Base-by-base conservation (phyloP, 2,797 vertebrate species). In the Artibeus lituratus region DNA sequence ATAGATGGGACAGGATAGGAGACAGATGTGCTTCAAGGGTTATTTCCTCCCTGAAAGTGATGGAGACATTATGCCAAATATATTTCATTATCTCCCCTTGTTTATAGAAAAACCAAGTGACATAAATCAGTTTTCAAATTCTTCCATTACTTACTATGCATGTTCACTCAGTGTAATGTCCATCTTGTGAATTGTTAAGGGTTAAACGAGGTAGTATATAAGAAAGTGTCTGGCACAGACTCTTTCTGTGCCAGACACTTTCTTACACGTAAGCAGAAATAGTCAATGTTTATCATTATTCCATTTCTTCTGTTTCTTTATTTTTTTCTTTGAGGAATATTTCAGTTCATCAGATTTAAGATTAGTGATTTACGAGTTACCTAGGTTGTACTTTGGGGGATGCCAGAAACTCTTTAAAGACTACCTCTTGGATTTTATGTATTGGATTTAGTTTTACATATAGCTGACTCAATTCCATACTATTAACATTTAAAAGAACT, bases 51-150 rank as follows among this genome's bases (percentile, higher is more conserved):
- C 4, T 93, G n/a, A 81, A 91, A 78, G 55, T 73, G 37, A 87
- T 29, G 32, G 5, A 95, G 18, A 82, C 55, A 87, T 35, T 62
- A 26, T 53, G 69, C 69, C 65, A 81, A 73, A 92, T n/a, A 4
- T 67, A 77, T 91, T 90, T 87, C 59, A 14, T 19, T 72, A 62
- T 47, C 49, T 85, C n/a, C 19, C 55, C 44, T 77, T 93, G 32
- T 73, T 95, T 72, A 91, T 47, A 53, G 39, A 87, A 87, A 95
- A 32, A 82, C 5, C 37, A 67, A n/a, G 72, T 87, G 24, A 94
- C 42, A 62, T 21, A 73, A 81, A 85, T 94, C 81, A 84, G 82
- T 59, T 90, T 24, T 83, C 8, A 92, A 91, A 94, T 86, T 95
- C 14, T 88, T 81, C 49, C 72, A 57, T 42, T 83, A 94, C 80